Evolutionary conservation across 2,888 invertebrate species (phyloP).

Genomic region (Bedellia somnulentella): DNA sequence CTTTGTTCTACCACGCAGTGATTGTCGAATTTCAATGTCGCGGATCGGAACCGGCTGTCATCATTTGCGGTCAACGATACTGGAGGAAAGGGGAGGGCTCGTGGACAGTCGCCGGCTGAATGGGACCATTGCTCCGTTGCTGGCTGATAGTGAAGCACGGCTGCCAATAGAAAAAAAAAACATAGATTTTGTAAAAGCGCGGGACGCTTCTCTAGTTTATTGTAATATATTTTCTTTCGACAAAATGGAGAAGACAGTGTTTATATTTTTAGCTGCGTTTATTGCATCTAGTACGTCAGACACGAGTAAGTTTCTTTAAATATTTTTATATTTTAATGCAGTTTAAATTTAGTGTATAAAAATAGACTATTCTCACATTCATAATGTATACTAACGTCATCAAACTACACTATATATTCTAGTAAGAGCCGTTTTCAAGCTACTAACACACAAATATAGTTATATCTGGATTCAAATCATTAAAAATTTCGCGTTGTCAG

Average conservation of each 20-base stretch:
- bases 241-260: conserved; percentile 32
- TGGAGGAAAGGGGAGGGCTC: conserved; percentile 25
- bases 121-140: conserved; percentile 31
- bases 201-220: conserved; percentile 7
- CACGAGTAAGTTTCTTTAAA: conserved; percentile 54
- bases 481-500: no score
- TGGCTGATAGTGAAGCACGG: conserved; percentile 31
- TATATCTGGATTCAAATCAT: no score
- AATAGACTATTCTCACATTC: no score
- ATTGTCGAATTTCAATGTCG: conserved; percentile 2
- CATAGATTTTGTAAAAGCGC: conserved; percentile 10
- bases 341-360: no score
- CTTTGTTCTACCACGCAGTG: no score
- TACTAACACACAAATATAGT: no score
- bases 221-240: neutral
- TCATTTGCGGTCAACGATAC: conserved; percentile 20
- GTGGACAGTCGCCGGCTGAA: conserved; percentile 14
- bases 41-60: conserved; percentile 5
- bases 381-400: no score
- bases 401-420: no score
- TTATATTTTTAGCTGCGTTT: conserved; percentile 27
- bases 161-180: conserved; percentile 11
- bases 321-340: no score
- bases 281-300: conserved; percentile 31
- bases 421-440: no score